Evolutionary conservation across 1,140 invertebrate genomes (phyloP).

Genomic region (Cydia strobilella): DNA sequence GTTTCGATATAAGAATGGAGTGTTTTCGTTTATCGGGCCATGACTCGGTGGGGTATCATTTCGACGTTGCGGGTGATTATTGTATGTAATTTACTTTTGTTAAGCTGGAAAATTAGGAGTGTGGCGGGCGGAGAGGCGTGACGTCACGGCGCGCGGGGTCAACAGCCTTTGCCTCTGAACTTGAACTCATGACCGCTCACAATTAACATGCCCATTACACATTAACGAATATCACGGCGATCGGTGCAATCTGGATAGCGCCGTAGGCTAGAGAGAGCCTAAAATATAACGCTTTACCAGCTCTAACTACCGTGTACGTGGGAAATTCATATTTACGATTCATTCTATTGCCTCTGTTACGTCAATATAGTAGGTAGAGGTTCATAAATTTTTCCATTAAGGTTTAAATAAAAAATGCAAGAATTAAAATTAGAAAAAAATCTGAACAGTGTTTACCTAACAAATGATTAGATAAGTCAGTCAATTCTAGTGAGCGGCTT

Average conservation of each 20-base stretch:
- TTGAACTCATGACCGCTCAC: slow-evolving; percentile 37
- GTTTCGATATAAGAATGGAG: slow-evolving; percentile 13
- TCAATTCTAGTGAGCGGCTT: too few species aligned
- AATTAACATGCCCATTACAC: slow-evolving; percentile 23
- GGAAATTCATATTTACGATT: too few species aligned
- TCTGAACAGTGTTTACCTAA: too few species aligned
- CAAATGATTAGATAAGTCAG: too few species aligned
- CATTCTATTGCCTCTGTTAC: too few species aligned
- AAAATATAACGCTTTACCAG: neutral
- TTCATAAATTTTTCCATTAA: too few species aligned
- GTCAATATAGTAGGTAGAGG: too few species aligned
- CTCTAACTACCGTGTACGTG: neutral
- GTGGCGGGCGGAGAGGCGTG: slow-evolving; percentile 15
- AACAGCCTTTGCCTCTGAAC: slow-evolving; percentile 38
- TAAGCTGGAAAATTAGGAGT: slow-evolving; percentile 8
- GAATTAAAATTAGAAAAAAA: too few species aligned
- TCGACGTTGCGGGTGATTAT: slow-evolving; percentile 14
- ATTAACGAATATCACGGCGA: slow-evolving; percentile 15
- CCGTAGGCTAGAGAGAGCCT: neutral
- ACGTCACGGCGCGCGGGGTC: slow-evolving; percentile 40
- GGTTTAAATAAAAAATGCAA: too few species aligned
- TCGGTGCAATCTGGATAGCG: neutral
- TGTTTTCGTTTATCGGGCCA: slow-evolving; percentile 2
- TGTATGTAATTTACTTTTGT: neutral
- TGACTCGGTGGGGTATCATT: neutral